A percentile compares a stretch with the other conserved stretches of the same genome.
Conservation (phyloP, 2,113 vertebrate species). For the Charadrius vociferus region DNA sequence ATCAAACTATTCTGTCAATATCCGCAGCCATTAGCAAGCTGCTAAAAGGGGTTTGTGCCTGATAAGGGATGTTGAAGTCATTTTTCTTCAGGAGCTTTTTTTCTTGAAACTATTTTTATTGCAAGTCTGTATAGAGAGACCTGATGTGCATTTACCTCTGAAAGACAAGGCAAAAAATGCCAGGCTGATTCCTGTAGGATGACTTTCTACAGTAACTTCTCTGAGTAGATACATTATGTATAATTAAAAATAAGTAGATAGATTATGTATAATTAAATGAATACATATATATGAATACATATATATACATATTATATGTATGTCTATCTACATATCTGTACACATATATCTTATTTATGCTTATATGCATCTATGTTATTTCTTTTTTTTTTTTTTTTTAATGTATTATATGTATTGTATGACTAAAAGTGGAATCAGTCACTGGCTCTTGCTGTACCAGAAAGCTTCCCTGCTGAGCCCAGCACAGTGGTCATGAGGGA, state of each 20-base stretch:
- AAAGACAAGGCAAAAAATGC: neutral
- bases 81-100: neutral
- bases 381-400: neutral
- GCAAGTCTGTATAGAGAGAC: neutral
- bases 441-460: neutral
- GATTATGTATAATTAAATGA: neutral
- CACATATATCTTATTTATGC: neutral
- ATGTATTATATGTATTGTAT: neutral
- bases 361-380: neutral
- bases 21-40: neutral
- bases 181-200: neutral
- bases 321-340: neutral
- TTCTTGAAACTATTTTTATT: neutral
- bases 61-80: neutral
- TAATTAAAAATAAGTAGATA: neutral
- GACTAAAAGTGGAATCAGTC: neutral
- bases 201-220: neutral
- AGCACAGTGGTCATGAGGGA: neutral
- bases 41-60: neutral
- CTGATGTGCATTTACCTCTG: neutral
- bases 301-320: too few species aligned
- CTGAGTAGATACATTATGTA: neutral
- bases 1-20: neutral
- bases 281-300: neutral
- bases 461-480: neutral